Base-by-base conservation (phyloP, 2,113 vertebrate species). In the Epinephelus cyanopodus region DNA sequence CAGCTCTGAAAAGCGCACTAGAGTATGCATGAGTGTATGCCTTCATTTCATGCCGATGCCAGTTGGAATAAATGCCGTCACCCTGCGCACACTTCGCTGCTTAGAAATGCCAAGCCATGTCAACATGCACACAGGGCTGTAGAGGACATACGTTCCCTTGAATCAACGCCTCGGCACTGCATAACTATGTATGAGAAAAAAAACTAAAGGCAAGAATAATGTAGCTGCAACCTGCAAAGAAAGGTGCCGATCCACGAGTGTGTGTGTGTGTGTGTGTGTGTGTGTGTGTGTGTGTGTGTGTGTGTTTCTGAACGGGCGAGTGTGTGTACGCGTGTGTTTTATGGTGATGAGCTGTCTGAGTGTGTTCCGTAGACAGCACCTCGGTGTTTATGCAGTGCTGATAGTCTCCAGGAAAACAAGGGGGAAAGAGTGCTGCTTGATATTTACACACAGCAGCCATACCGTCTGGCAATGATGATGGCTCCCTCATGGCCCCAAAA, bases 371-470 rank as follows among this genome's bases (percentile, higher is more conserved):
- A 74, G 81, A 81, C 74, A 58, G 48, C 80, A 57, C 74, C 80
- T 74, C 74, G 2, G 54, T 94, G 90, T 93, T 93, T 90, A 92
- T 90, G 89, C 90, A 84, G 86, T 37, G 84, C 79, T 77, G 90
- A 87, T 84, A 56, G 84, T 92, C 92, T 89, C 79, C 71, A 52
- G 89, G 77, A 93, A 91, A 92, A 91, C 76, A 75, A 48, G 77
- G 61, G 79, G 58, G 74, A 33, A 53, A 39, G 76, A 67, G 77
- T 81, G 77, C 83, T 61, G 87, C 82, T 91, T 92, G 91, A 93
- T 93, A 93, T 93, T 93, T 93, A 89, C 92, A 87, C 91, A 91
- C 85, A 87, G 84, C 88, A 87, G 89, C 90, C 78, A 54, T 50
- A 68, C 70, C 69, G 84, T 81, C 92, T 90, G 88, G 83, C 86